A percentile compares a stretch with the other conserved stretches of the same genome.
phyloP scores from a whole-genome alignment of 2,888 invertebrate genomes.

The Neoascia interrupta region DNA sequence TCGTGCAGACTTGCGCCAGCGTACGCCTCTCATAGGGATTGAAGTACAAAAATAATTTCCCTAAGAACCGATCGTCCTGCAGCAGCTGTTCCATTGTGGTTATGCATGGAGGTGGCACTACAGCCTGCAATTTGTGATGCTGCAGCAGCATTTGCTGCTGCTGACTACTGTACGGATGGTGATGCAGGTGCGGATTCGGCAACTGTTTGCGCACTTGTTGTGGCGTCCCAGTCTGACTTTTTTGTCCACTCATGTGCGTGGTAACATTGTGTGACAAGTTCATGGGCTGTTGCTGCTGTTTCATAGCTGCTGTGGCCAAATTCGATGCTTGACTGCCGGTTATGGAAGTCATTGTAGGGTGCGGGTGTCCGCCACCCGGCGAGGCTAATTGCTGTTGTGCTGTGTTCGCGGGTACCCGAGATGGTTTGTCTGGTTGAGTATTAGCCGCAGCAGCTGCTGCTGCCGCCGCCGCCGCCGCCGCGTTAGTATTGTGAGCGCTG shows the following conservation, averaged over 20 bases:
- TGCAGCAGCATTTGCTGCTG: constrained; percentile 70
- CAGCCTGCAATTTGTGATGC: constrained; percentile 70
- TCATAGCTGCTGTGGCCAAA: constrained; percentile 46
- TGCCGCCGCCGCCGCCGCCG: constrained; percentile 55
- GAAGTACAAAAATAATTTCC: constrained; percentile 91
- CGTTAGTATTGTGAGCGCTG: constrained; percentile 73
- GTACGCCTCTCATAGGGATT: constrained; percentile 87
- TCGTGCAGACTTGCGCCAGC: constrained; percentile 90
- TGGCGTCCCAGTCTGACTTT: constrained; percentile 76
- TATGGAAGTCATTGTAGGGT: constrained; percentile 24
- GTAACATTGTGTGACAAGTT: constrained; percentile 69
- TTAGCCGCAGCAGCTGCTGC: constrained; percentile 61
- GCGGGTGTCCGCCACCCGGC: constrained; percentile 31
- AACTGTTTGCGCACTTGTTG: constrained; percentile 78
- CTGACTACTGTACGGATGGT: constrained; percentile 75
- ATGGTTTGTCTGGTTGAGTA: constrained; percentile 59
- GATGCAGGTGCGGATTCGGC: constrained; percentile 78
- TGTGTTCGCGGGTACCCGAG: constrained; percentile 56
- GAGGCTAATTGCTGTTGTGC: constrained; percentile 59
- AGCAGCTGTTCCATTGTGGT: constrained; percentile 88
- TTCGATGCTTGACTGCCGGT: constrained; percentile 39
- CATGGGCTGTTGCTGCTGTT: constrained; percentile 75
- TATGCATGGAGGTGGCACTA: constrained; percentile 81
- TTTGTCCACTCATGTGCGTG: constrained; percentile 70
- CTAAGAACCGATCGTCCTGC: constrained; percentile 91